Conservation (phyloP, 92 coral and sea anemone species). For the Palythoa grandiflora region DNA sequence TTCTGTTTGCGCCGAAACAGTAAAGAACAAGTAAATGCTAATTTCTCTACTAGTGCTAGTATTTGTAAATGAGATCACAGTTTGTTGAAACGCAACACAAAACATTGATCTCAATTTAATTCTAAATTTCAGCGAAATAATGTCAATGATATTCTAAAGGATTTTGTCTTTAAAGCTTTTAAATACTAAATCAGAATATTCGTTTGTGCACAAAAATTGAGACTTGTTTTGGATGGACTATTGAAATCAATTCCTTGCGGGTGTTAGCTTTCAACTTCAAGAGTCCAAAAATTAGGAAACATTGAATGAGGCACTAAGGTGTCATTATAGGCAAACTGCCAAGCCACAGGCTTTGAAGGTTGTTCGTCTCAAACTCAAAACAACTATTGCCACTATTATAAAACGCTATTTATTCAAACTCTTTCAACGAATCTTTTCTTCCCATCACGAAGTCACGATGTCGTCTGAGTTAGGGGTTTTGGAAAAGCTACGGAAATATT, state of each 20-base stretch:
- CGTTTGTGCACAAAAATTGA: constrained; percentile 46
- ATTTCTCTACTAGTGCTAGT: background rate
- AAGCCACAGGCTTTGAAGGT: background rate
- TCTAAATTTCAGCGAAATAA: background rate
- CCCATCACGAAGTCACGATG: background rate
- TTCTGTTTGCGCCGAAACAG: background rate
- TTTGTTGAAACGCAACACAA: background rate
- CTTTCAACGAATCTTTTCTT: background rate
- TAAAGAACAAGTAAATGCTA: background rate
- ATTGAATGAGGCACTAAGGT: background rate
- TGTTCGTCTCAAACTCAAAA: constrained; percentile 27
- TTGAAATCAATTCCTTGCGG: constrained; percentile 21
- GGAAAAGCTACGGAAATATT: background rate
- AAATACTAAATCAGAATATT: constrained; percentile 45
- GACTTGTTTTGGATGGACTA: constrained; percentile 30
- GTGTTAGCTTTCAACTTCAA: constrained; percentile 35
- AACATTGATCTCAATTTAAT: constrained; percentile 18
- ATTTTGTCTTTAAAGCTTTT: constrained; percentile 21
- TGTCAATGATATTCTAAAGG: constrained; percentile 20
- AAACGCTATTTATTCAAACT: background rate
- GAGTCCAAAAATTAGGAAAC: constrained; percentile 21
- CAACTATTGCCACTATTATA: no score
- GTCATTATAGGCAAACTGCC: constrained; percentile 27
- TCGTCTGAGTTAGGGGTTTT: background rate
- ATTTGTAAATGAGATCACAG: constrained; percentile 10